Evolutionary conservation across 1,140 invertebrate species (phyloP), one percentile per base, ranked within the genome.

Genomic region (Monomorium pharaonis): DNA sequence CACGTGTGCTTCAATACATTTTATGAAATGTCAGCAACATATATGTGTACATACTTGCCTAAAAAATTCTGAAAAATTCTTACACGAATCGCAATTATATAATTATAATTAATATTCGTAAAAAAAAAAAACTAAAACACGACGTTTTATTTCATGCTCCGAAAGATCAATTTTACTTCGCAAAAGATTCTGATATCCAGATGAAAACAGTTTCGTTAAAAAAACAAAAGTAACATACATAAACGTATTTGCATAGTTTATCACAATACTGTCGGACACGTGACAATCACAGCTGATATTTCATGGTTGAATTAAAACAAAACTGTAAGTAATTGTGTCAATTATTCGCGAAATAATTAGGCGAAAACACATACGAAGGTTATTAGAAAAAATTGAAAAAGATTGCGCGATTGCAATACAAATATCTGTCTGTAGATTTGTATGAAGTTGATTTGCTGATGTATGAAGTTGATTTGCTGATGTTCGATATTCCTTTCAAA

Each of bases 281-380:
- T 30, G 21, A 44, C 54, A 63, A 78, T 14, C 44, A 37, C n/a
- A n/a, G 2, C 49, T 58, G 47, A 81, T 37, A 44, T 69, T 81
- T 81, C 24, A 70, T 63, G 65, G 65, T 81, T 58, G 24, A 12
- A 81, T 69, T 44, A 58, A 44, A 54, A 33, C 58, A 47, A 80
- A 56, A 81, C 24, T 37, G 24, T 24, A 18, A 10, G 18, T 44
- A 81, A 81, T 58, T 70, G 37, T 44, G 21, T 44, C 77, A 24
- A 70, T 49, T 56, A 49, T 21, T 56, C 33, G 49, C 62, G 16
- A 56, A 54, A 12, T 70, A 81, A 81, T 81, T 70, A 58, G 24
- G 37, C 37, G 24, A 81, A 44, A 81, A 65, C 37, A 30, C 33
- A 12, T n/a, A 58, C 49, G 21, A 27, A 54, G 27, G 16, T 70